Evolutionary conservation across 2,797 vertebrate genomes (phyloP), one percentile per base, ranked within the genome.

Genomic region (Micromesistius poutassou): DNA sequence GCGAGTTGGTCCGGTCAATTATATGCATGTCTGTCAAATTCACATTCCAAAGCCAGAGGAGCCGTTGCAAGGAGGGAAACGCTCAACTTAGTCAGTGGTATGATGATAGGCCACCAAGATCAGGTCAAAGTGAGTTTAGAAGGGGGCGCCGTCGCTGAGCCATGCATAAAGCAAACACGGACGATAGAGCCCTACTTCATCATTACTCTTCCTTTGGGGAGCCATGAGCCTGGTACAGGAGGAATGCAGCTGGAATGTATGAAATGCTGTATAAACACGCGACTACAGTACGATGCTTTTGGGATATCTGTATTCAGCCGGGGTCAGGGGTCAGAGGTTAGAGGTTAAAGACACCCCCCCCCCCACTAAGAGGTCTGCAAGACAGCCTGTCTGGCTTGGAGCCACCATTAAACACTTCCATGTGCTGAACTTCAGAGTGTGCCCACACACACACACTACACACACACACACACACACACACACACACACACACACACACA

Each of bases 391-490:
- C 74, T 82, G 83, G 30, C 80, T 78, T 77, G 82, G 82, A 82
- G 83, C 84, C 82, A 80, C 83, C 74, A 83, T 82, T 91, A 90
- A 93, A 88, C 10, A 42, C 83, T 91, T 76, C 90, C 87, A 88
- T 81, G 88, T 88, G 90, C 74, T 81, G 72, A 46, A 79, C 70
- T 77, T 77, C 75, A 82, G 71, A 72, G 0, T 10, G 62, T 10
- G n/a, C 13, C 50, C 38, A 72, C 25, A 77, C 66, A 72, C 9
- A 33, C 28, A 62, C 2, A 40, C 12, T n/a, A 46, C 50, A 33
- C 16, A 75, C 13, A 33, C 28, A 55, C 42, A 31, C 33, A 40
- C 19, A 40, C 22, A 62, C 55, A 62, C 55, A 62, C 55, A 62
- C 55, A 62, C 55, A 22, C 33, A 73, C 31, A 33, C 71, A 33